These are phyloP conservation scores for Amazona ochrocephala DNA, from an alignment of 2,797 vertebrate species.

Conservation along the genomic window DNA sequence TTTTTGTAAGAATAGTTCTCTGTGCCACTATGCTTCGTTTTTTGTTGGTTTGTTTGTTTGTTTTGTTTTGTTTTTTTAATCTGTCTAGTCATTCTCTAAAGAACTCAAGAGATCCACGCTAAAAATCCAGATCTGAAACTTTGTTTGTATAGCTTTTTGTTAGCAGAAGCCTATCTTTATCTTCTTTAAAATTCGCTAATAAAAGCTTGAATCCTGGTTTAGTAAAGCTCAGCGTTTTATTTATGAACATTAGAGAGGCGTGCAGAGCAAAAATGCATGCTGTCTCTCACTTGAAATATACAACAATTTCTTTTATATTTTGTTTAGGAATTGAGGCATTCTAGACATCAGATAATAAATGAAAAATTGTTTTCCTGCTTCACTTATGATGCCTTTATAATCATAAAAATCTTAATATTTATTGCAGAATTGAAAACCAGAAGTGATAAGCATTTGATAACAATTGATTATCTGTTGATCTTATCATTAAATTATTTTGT, in stretches of 20 bases:
- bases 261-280: background rate
- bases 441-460: background rate
- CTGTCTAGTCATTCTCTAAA: background rate
- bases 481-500: background rate
- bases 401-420: background rate
- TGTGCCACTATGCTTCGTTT: background rate
- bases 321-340: background rate
- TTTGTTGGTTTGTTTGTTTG: too few species aligned
- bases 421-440: background rate
- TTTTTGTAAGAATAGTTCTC: background rate
- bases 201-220: background rate
- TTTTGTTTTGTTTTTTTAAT: background rate
- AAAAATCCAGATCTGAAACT: background rate
- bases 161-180: background rate
- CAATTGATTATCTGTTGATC: background rate
- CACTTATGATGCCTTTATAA: background rate
- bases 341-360: background rate
- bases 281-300: background rate
- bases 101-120: fast-evolving
- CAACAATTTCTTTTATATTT: background rate
- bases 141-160: background rate
- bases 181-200: background rate
- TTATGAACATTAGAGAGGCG: background rate
- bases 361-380: background rate
- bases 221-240: background rate